Evolutionary conservation across 2,888 invertebrate species (phyloP).

Genomic region (Pachliopta kotzebuea): DNA sequence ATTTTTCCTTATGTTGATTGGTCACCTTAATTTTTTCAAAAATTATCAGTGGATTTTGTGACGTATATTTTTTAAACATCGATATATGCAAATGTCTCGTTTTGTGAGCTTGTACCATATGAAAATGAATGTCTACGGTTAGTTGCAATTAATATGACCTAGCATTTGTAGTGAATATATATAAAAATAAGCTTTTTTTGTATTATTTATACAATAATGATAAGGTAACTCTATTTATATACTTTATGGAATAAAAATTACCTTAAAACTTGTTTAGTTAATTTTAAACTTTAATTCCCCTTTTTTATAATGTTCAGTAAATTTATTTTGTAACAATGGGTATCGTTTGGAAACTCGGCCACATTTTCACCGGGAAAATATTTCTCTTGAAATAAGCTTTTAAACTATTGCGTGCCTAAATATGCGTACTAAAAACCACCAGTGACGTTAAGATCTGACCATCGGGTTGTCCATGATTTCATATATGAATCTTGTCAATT

Average conservation of each 20-base stretch:
- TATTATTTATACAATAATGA: slow-evolving; percentile 62
- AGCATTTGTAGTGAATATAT: slow-evolving; percentile 29
- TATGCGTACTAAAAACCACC: too few relatives aligned
- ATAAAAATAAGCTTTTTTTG: slow-evolving; percentile 46
- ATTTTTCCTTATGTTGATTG: not conserved
- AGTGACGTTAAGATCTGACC: too few relatives aligned
- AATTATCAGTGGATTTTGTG: not conserved
- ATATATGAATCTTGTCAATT: too few relatives aligned
- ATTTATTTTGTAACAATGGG: too few relatives aligned
- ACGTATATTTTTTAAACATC: slow-evolving; percentile 3
- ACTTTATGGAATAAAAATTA: slow-evolving; percentile 67
- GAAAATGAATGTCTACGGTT: slow-evolving; percentile 6
- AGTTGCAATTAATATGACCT: slow-evolving; percentile 8
- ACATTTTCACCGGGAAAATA: too few relatives aligned
- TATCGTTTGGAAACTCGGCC: too few relatives aligned
- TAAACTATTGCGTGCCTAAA: too few relatives aligned
- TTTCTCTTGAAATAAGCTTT: too few relatives aligned
- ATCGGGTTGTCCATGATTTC: too few relatives aligned
- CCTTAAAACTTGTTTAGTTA: slow-evolving; percentile 37
- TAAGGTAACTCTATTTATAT: slow-evolving; percentile 59
- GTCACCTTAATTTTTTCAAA: not conserved
- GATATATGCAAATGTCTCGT: not conserved
- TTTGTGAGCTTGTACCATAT: slow-evolving; percentile 21
- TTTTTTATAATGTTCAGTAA: too few relatives aligned
- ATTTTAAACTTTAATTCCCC: not conserved